Base-by-base conservation (phyloP, 2,888 invertebrate genomes). In the Cyclophora punctaria region DNA sequence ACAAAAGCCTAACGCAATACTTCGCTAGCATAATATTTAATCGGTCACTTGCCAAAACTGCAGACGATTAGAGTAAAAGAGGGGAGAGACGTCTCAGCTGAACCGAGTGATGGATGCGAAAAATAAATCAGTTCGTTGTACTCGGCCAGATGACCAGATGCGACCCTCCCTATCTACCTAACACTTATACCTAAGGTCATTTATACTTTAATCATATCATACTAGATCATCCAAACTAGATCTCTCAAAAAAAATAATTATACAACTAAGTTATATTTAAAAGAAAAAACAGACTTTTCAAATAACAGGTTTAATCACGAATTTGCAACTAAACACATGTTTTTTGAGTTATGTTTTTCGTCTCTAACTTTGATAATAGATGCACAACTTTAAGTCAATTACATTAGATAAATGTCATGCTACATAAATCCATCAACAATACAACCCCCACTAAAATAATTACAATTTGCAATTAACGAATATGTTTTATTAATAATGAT, bases 91-190 rank as follows among this genome's bases (percentile, higher is more conserved):
- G 74, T 75, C 78, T 78, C 80, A 78, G 78, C 74, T 75, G 77
- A 75, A 64, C 67, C 59, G 65, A 67, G 80, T 86, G 87, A 88
- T 83, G 80, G 82, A 88, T 86, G 69, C 74, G 62, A 69, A 66
- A 76, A 75, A 85, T 88, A 86, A 87, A 87, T 88, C 87, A 81
- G 78, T 66, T 75, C 75, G 71, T 76, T 71, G 72, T 72, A 73
- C 76, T 80, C 73, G 73, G 62, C 69, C 71, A 67, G 69, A 71
- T 78, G 78, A 74, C 80, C 80, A 79, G 75, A 70, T 78, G 80
- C 69, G 80, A 67, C 74, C 70, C 66, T 52, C 52, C 51, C 44
- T 46, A 47, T 48, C 34, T 20, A 45, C 37, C 37, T 40, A 48
- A n/a, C 34, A 44, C 35, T 44, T 48, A 7, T 43, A 43, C 20